Conservation (phyloP, 2,888 invertebrate genomes). For the Temnothorax ravouxi region DNA sequence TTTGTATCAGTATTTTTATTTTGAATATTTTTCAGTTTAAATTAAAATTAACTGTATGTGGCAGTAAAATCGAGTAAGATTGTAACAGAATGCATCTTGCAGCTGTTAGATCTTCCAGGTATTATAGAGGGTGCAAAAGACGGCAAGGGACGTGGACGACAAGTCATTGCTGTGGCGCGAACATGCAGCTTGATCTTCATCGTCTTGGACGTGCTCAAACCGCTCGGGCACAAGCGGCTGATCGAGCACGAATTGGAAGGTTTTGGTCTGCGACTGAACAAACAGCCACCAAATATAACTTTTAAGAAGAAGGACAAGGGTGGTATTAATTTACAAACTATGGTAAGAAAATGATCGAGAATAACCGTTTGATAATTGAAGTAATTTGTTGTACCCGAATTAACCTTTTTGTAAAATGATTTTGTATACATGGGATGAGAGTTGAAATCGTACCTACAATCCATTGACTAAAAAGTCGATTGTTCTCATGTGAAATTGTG, state of each 20-base stretch:
- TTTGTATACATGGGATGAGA: too few relatives aligned
- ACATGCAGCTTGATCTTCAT: slow-evolving; percentile 99
- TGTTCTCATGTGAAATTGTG: too few relatives aligned
- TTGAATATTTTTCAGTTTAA: slow-evolving; percentile 6
- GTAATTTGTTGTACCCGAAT: not conserved
- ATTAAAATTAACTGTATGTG: not conserved
- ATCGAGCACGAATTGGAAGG: slow-evolving; percentile 99
- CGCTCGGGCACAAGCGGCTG: slow-evolving; percentile 97
- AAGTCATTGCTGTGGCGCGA: slow-evolving; percentile 99
- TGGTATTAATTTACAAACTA: slow-evolving; percentile 97
- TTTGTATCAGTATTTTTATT: not conserved
- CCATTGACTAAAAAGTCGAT: too few relatives aligned
- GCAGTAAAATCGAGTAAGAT: slow-evolving; percentile 36
- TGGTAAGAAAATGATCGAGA: slow-evolving; percentile 88
- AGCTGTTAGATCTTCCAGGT: slow-evolving; percentile 99
- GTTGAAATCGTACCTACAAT: too few relatives aligned
- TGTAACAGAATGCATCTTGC: slow-evolving; percentile 64
- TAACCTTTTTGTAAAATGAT: not conserved
- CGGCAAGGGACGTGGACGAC: slow-evolving; percentile 99
- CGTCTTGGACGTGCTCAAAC: slow-evolving; percentile 98
- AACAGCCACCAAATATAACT: slow-evolving; percentile 98
- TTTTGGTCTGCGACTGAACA: slow-evolving; percentile 98
- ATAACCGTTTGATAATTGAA: not conserved
- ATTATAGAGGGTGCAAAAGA: slow-evolving; percentile 99
- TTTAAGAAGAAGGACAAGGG: slow-evolving; percentile 99